Evolutionary conservation across 2,797 vertebrate genomes (phyloP).

Genomic region (Dicrostonyx torquatus): DNA sequence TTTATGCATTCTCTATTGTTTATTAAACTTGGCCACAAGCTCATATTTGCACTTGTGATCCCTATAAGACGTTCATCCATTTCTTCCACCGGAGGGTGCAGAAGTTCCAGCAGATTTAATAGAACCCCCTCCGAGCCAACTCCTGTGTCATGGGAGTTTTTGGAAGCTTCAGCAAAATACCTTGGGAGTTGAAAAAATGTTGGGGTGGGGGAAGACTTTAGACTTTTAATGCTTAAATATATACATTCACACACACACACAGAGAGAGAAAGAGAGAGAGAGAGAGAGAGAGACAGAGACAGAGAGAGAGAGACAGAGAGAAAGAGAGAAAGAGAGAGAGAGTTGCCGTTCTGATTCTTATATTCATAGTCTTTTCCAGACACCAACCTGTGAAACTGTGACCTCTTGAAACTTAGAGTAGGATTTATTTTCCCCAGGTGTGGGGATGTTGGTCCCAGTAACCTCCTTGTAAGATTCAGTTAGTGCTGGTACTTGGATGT

Average conservation of each 20-base stretch:
- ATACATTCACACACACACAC: too few species aligned
- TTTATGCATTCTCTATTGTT: not conserved
- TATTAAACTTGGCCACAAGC: not conserved
- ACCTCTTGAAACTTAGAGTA: not conserved
- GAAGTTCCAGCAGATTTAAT: not conserved
- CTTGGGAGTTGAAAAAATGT: not conserved
- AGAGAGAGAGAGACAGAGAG: too few species aligned
- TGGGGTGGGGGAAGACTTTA: not conserved
- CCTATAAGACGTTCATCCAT: not conserved
- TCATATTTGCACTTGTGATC: not conserved
- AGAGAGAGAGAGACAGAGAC: too few species aligned
- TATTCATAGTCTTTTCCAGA: not conserved
- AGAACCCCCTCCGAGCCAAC: not conserved
- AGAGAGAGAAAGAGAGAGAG: too few species aligned
- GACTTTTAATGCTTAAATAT: not conserved
- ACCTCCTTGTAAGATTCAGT: not conserved
- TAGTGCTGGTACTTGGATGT: not conserved
- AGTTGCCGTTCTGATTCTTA: not conserved
- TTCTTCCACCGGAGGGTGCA: not conserved
- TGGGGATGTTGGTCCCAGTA: not conserved
- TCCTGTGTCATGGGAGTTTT: not conserved
- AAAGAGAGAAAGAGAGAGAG: too few species aligned
- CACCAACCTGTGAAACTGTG: not conserved
- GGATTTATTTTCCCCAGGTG: not conserved
- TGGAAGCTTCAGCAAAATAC: not conserved